These are phyloP conservation scores for Trematocara macrostoma DNA, from an alignment of 2,113 vertebrate genomes.

Conservation along the genomic window DNA sequence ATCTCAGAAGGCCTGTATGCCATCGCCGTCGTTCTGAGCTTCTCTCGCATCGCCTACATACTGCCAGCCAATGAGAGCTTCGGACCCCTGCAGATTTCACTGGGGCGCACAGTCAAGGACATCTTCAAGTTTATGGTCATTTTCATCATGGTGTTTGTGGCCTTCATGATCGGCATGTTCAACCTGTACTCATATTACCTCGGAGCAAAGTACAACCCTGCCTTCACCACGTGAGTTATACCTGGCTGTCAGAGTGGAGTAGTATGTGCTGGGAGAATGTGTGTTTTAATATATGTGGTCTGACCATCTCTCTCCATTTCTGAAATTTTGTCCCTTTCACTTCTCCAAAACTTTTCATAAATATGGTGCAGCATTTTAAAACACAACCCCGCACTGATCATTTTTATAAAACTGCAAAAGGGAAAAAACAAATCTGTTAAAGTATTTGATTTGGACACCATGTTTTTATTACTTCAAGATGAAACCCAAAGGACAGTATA, in stretches of 20 bases:
- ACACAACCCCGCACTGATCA: background rate
- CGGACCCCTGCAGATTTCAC: constrained; percentile 93
- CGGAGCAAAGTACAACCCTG: constrained; percentile 96
- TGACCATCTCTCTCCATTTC: background rate
- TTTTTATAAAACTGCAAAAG: background rate
- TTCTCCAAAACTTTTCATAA: background rate
- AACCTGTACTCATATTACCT: constrained; percentile 98
- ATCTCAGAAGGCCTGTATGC: constrained; percentile 97
- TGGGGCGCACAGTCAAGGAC: constrained; percentile 95
- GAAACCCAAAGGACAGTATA: background rate
- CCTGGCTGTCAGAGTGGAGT: background rate
- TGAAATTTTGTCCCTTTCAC: background rate
- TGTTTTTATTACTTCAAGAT: background rate
- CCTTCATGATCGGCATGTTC: constrained; percentile 99
- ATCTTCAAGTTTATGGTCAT: constrained; percentile 99
- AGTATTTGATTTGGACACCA: background rate
- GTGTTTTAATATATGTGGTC: background rate
- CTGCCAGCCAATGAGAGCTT: constrained; percentile 98
- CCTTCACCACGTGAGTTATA: constrained; percentile 94
- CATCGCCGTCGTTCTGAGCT: constrained; percentile 94
- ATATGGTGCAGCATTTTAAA: background rate
- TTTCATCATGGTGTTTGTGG: constrained; percentile 99
- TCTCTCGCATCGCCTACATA: constrained; percentile 97
- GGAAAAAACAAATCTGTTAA: background rate
- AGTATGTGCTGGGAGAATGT: background rate